Evolutionary conservation across 1,140 invertebrate species (phyloP), one percentile per base, ranked within the genome.

Genomic region (Neomicropteryx cornuta): DNA sequence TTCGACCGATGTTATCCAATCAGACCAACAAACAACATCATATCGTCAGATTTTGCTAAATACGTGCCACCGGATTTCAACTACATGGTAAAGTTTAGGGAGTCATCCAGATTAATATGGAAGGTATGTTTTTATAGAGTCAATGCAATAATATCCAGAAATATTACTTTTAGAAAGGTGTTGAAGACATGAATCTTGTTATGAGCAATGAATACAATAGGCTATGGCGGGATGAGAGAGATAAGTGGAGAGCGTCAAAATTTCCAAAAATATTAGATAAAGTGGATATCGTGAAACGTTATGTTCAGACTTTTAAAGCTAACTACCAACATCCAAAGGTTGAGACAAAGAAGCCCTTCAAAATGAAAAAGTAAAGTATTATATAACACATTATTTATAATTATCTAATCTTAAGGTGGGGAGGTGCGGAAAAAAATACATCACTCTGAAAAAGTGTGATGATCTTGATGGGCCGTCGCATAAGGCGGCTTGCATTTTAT

Each of bases 1-100:
- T n/a, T n/a, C n/a, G n/a, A n/a, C n/a, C n/a, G n/a, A n/a, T n/a
- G n/a, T n/a, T n/a, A n/a, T n/a, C n/a, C n/a, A n/a, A n/a, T n/a
- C n/a, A n/a, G 50, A 33, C 61, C 61, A 11, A 46, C 53, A 18
- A 55, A 65, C 42, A 64, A 66, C 39, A 66, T 66, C 5, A 60
- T 62, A 33, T 66, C 63, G 22, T 65, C 63, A 1, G 63, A 66
- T 54, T 66, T 64, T 46, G 56, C 60, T 5, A 65, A 57, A 46
- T 65, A 66, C 27, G 54, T 54, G 41, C 63, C 60, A 10, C 56
- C 59, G 33, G 58, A 56, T 19, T 66, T 62, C 62, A 62, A 65
- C 47, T 65, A 58, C 47, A 62, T 63, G 61, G 63, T 62, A 55
- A 49, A 11, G n/a, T 3, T 36, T 24, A 6, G 13, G 6, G 11